A percentile compares a stretch with the other conserved stretches of the same genome.
These are phyloP conservation scores for Drosophila albomicans DNA, from an alignment of 1,140 invertebrate species.

Conservation along the genomic window DNA sequence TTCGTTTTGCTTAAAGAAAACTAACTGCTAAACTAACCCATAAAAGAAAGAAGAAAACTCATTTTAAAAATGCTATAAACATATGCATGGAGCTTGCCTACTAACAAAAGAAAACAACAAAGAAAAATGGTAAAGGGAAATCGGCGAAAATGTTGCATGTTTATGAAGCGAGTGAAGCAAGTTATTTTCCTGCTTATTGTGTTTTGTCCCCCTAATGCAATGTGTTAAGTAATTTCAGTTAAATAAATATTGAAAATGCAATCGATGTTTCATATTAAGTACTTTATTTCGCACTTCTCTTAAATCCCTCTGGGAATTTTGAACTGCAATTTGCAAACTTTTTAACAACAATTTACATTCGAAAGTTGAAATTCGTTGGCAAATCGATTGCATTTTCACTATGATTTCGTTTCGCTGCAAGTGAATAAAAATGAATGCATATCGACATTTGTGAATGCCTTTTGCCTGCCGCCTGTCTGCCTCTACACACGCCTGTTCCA, in stretches of 20 bases:
- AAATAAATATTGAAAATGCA: slow-evolving; percentile 13
- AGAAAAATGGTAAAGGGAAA: neutral
- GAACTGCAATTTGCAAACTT: slow-evolving; percentile 16
- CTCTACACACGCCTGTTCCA: slow-evolving; percentile 32
- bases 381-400: slow-evolving; percentile 50
- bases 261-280: neutral
- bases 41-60: slow-evolving; percentile 9
- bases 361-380: slow-evolving; percentile 21
- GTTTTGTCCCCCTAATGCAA: slow-evolving; percentile 33
- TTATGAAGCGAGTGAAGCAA: neutral
- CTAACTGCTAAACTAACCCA: slow-evolving; percentile 48
- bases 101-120: slow-evolving; percentile 14
- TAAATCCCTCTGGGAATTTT: slow-evolving; percentile 5
- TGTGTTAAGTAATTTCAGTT: neutral
- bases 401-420: slow-evolving; percentile 36
- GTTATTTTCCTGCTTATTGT: slow-evolving; percentile 50
- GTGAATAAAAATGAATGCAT: slow-evolving; percentile 28
- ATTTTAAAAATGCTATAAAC: neutral
- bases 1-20: slow-evolving; percentile 36
- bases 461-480: slow-evolving; percentile 45
- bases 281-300: neutral
- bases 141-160: slow-evolving; percentile 34
- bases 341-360: slow-evolving; percentile 33
- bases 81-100: slow-evolving; percentile 25
- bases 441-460: slow-evolving; percentile 32